Base-by-base conservation (phyloP, 2,113 vertebrate species). In the Nycticebus coucang region DNA sequence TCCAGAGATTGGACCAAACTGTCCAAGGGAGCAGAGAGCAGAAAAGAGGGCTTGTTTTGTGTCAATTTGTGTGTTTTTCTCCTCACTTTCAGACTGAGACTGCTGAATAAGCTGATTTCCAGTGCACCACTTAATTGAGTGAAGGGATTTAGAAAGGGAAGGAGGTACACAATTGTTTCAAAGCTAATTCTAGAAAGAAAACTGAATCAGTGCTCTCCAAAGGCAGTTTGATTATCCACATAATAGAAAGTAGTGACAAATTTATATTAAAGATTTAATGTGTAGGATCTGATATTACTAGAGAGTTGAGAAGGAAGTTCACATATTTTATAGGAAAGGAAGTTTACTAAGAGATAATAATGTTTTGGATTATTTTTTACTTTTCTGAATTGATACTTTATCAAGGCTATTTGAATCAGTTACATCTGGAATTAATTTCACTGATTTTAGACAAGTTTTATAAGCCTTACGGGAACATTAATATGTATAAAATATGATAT, bases 161-260 rank as follows among this genome's bases (percentile, higher is more conserved):
- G 4, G 24, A 55, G 5, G 24, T 60, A 60, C 7, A 19, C 5
- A 37, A 50, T 60, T 89, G 12, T 41, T 84, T 82, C 62, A 91
- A 95, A 81, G 88, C 18, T 41, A 64, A 8, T 75, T 94, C 33
- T 77, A 84, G 28, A 26, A 69, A 86, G 41, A 83, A 89, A 83
- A 41, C 26, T 50, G 24, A 80, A 37, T 71, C 81, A 69, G 41
- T 66, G 7, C 15, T 93, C 17, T 72, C 26, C 35, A 41, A 91
- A 93, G 55, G 60, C 83, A 72, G 81, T 55, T 64, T 55, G 22
- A 80, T 33, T 75, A 87, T 55, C 26, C 21, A 72, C 4, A 35
- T 77, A 74, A 68, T 0, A 77, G 72, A 89, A 78, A 75, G 19
- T n/a, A 91, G 33, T 57, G 33, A 69, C 28, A 72, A 45, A 78